Base-by-base conservation (phyloP, 2,113 vertebrate species). In the Sylvia atricapilla region DNA sequence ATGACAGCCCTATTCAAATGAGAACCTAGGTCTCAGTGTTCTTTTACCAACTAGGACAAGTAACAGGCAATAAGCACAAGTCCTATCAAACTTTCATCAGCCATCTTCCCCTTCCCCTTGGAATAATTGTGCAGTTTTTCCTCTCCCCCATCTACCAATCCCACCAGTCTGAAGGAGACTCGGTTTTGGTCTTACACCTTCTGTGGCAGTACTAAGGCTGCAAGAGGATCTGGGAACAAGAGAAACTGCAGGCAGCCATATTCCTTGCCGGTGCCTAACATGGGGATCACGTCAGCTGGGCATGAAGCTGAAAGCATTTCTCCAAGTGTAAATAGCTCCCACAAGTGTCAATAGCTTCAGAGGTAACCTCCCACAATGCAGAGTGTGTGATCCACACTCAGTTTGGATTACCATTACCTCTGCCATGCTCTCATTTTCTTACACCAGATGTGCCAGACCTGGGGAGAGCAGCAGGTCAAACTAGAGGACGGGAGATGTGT, bases 261-360 rank as follows among this genome's bases (percentile, higher is more conserved):
- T 74, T 49, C 37, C 53, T 41, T 73, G 24, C 41, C 49, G 31
- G 20, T 80, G 53, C 15, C 79, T 88, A 66, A 35, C 22, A 50
- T 8, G 6, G 53, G 21, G 41, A 53, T 27, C 2, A 1, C 2
- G 9, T 20, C n/a, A 58, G 39, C 25, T 53, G n/a, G 1, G 3
- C 1, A 0, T 9, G 39, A 68, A 73, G 46, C 49, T 58, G 49
- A 83, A 64, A 77, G 46, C 10, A 2, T 20, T 66, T 60, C 59
- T 56, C 15, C 7, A 80, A 69, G 63, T 33, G 33, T n/a, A 75
- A 55, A 63, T 1, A 72, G 30, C 23, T 74, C 37, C 44, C 20
- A 13, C 37, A 37, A 37, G 37, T 37, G 37, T 37, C 8, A 37
- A 37, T 37, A 15, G 27, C 74, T 50, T 70, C 79, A n/a, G 53